Percentiles rank a stretch among this genome's conserved stretches.
phyloP scores from a whole-genome alignment of 2,113 vertebrate species.

The Sebastes schlegelii region DNA sequence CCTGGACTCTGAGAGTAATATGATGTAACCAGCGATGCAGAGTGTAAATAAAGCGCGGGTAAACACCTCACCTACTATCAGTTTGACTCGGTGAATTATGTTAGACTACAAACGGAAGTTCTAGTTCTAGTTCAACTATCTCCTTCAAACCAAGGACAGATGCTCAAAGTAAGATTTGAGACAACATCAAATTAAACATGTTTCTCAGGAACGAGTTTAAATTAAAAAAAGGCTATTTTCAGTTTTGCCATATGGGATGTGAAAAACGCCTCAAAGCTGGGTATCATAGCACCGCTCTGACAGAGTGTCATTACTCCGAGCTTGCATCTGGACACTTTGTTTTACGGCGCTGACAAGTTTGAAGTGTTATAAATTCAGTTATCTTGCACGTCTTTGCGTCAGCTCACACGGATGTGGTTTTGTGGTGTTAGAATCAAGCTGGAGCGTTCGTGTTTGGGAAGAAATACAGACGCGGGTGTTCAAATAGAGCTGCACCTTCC shows the following conservation, averaged over 20 bases:
- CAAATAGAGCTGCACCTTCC: slow-evolving; percentile 2
- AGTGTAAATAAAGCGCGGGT: slow-evolving; percentile 9
- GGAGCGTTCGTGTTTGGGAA: not conserved
- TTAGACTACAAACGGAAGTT: not conserved
- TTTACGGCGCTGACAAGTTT: slow-evolving; percentile 44
- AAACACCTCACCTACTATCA: not conserved
- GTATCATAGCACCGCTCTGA: slow-evolving; percentile 9
- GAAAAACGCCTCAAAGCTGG: slow-evolving; percentile 17
- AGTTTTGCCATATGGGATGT: slow-evolving; percentile 18
- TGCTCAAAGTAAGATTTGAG: not conserved
- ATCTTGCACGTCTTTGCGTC: slow-evolving; percentile 63
- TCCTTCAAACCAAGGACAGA: not conserved
- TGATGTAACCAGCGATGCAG: slow-evolving; percentile 35
- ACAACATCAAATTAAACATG: not conserved
- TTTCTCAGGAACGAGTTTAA: not conserved
- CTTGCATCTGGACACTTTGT: slow-evolving; percentile 55
- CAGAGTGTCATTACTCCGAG: not conserved
- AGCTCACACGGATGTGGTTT: slow-evolving; percentile 36
- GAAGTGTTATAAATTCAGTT: slow-evolving; percentile 49
- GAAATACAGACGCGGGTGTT: slow-evolving; percentile 6
- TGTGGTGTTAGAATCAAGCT: not conserved
- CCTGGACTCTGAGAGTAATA: slow-evolving; percentile 17
- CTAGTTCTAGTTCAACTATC: no score
- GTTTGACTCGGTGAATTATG: not conserved
- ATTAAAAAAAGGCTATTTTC: slow-evolving; percentile 3